A percentile compares a stretch with the other conserved stretches of the same genome.
Conservation (phyloP, 1,140 invertebrate genomes). For the Drosophila sp. region DNA sequence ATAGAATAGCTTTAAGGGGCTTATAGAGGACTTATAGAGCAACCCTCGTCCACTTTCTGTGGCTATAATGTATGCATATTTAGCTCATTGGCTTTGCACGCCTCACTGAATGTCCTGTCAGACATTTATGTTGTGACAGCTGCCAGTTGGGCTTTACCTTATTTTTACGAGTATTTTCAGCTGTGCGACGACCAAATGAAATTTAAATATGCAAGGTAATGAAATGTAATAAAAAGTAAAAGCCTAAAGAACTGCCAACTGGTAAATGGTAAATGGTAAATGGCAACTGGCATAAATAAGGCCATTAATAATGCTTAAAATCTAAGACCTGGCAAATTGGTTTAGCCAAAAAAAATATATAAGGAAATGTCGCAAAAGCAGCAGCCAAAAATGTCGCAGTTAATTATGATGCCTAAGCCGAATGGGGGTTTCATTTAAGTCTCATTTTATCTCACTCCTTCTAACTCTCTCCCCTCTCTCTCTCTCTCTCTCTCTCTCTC, state of each 20-base stretch:
- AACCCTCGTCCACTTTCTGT: constrained; percentile 27
- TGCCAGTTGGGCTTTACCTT: constrained; percentile 41
- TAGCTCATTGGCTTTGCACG: constrained; percentile 42
- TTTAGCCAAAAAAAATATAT: constrained; percentile 57
- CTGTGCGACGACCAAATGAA: constrained; percentile 14
- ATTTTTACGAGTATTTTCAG: constrained; percentile 11
- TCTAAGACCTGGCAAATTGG: constrained; percentile 80
- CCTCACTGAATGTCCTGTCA: constrained; percentile 32
- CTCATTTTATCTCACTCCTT: background rate
- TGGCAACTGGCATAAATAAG: constrained; percentile 24
- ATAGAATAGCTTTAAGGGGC: background rate
- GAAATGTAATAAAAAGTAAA: constrained; percentile 54
- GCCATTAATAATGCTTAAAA: constrained; percentile 79
- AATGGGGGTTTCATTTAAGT: constrained; percentile 22
- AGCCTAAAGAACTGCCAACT: constrained; percentile 24
- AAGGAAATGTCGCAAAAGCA: constrained; percentile 43
- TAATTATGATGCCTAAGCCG: constrained; percentile 72
- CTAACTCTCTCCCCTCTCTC: background rate
- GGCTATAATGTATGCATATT: constrained; percentile 25
- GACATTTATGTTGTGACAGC: constrained; percentile 54
- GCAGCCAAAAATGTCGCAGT: constrained; percentile 71
- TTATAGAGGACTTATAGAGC: background rate
- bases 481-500: background rate
- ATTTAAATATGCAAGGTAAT: constrained; percentile 52
- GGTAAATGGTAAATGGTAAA: background rate